A percentile compares a stretch with the other conserved stretches of the same genome.
Conservation (phyloP, 2,113 vertebrate genomes). For the Hipposideros armiger region DNA sequence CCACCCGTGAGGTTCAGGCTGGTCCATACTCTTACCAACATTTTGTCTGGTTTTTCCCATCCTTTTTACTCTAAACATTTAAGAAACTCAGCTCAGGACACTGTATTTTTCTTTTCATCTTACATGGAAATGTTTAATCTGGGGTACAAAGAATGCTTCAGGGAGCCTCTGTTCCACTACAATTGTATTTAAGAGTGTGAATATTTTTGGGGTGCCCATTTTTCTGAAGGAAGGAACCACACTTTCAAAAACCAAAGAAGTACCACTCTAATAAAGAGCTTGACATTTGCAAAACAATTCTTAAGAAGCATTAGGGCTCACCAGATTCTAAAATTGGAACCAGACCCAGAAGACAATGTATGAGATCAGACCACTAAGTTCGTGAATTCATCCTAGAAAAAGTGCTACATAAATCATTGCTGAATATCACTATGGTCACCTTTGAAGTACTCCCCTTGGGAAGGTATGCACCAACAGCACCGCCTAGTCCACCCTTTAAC, state of each 20-base stretch:
- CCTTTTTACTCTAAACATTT: neutral
- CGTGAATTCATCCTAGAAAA: too few species aligned
- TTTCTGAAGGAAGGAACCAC: neutral
- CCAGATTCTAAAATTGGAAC: neutral
- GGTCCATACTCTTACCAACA: neutral
- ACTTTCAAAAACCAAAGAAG: neutral
- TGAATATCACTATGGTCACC: too few species aligned
- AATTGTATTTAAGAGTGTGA: neutral
- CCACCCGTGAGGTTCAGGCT: too few species aligned
- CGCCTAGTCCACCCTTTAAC: too few species aligned
- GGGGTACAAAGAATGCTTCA: neutral
- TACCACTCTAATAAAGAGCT: neutral
- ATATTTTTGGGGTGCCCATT: neutral
- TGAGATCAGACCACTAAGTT: too few species aligned
- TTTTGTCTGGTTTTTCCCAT: neutral
- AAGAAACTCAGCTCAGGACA: neutral
- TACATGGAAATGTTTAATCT: neutral
- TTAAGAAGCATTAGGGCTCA: neutral
- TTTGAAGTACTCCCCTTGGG: too few species aligned
- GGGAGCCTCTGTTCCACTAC: neutral
- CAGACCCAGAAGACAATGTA: neutral
- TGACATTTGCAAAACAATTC: neutral
- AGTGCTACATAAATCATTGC: too few species aligned
- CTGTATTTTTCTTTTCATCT: neutral
- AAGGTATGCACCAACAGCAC: too few species aligned